Evolutionary conservation across 1,140 invertebrate genomes (phyloP), one percentile per base, ranked within the genome.

Genomic region (Episyrphus balteatus): DNA sequence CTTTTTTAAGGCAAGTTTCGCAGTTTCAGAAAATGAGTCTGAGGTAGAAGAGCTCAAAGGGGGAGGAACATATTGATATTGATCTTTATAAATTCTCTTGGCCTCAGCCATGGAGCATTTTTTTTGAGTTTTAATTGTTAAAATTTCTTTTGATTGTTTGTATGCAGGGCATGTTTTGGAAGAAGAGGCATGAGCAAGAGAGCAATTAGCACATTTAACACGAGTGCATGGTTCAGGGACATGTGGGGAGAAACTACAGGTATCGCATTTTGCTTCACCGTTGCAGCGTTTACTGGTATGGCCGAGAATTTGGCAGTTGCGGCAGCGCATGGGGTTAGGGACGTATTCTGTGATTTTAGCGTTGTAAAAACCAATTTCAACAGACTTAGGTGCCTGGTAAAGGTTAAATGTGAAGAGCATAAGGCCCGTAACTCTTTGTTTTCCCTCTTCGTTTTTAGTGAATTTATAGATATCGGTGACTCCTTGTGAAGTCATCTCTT

Each of bases 81-180:
- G 42, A 21, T 26, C 14, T 43, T 26, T 17, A n/a, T 43, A n/a
- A 32, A 43, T 32, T 7, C n/a, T n/a, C 8, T 14, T 43, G n/a
- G 42, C 42, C 21, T 43, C 42, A 43, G 18, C 15, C 17, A 43
- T 32, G 19, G 42, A 30, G 19, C 42, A 43, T 43, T 43, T 43
- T 13, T 43, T 26, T 2, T 17, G 11, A n/a, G 14, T 43, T 13
- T 19, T 26, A 21, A 26, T 37, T 37, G 15, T 37, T 37, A 14
- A n/a, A 14, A 8, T 43, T 43, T 43, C 30, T 19, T 43, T 43
- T 26, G 42, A 8, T 26, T 26, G 21, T 8, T 8, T 43, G 12
- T 19, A 43, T n/a, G n/a, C n/a, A n/a, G n/a, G n/a, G n/a, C n/a
- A n/a, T n/a, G n/a, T n/a, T n/a, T n/a, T n/a, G n/a, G 15, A 19